Evolutionary conservation across 2,797 vertebrate species (phyloP), one percentile per base, ranked within the genome.

Genomic region (Thripadectes ignobilis): DNA sequence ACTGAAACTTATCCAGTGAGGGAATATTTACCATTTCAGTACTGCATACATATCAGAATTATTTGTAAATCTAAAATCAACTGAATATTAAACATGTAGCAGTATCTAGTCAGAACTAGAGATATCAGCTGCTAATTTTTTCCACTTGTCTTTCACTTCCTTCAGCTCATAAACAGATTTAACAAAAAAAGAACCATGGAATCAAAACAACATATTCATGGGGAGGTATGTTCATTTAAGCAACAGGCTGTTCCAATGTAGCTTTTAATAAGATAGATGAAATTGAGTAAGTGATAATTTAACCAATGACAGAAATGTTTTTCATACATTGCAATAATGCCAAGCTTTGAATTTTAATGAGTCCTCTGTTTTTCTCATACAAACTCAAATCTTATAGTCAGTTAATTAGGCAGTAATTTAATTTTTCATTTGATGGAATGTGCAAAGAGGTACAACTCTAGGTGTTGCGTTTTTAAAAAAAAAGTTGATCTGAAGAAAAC

Each of bases 161-260:
- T 92, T 94, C 82, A 91, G 86, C 80, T 95, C 91, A 85, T 91
- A 88, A 96, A 94, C 91, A 91, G 72, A 84, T 92, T 94, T 71
- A 96, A 92, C 66, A 89, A 90, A 96, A 96, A 95, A 94, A 78
- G 83, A 71, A 79, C 26, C 32, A 38, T 23, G 79, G 77, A 93
- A 84, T 63, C 80, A 91, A 94, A 93, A 92, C 79, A 92, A 88
- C 85, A 92, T 95, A 92, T 92, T 95, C 77, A 68, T 67, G 55
- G 80, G 38, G 86, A 93, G 54, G 77, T 92, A 93, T 90, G 87
- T 92, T 96, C 95, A 86, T 85, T 95, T 92, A 93, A 95, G 92
- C 95, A 96, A 94, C 95, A 95, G 93, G 93, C 93, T 93, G 89
- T 67, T 97, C 71, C 18, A 2, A 77, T 8, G 9, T 69, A 91